phyloP scores from a whole-genome alignment of 2,888 invertebrate species.

The Endotricha flammealis region DNA sequence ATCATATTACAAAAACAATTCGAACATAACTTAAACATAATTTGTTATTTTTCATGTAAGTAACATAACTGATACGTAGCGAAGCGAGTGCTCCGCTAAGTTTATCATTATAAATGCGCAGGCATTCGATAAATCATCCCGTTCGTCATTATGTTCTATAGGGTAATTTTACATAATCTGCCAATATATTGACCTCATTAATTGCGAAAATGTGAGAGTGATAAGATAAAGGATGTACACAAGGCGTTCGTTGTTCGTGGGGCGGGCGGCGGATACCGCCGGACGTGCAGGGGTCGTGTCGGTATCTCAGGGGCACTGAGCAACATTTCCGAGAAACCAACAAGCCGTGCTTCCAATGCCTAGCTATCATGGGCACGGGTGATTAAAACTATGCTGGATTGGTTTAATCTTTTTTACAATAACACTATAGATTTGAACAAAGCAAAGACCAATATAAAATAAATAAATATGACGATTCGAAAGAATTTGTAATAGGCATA shows the following conservation, averaged over 20 bases:
- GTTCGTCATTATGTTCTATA: slow-evolving; percentile 36
- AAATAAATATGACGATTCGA: too few species aligned
- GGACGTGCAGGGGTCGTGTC: slow-evolving; percentile 21
- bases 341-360: slow-evolving; percentile 17
- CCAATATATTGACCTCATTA: slow-evolving; percentile 63
- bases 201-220: slow-evolving; percentile 70
- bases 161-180: slow-evolving; percentile 47
- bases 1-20: too few species aligned
- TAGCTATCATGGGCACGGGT: neutral
- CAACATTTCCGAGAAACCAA: slow-evolving; percentile 28
- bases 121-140: slow-evolving; percentile 34
- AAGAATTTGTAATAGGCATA: too few species aligned
- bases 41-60: slow-evolving; percentile 1
- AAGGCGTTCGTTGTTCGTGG: slow-evolving; percentile 51
- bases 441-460: too few species aligned
- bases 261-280: slow-evolving; percentile 37
- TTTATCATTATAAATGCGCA: slow-evolving; percentile 15
- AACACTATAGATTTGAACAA: too few species aligned
- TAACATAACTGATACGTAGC: too few species aligned
- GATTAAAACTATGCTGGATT: too few species aligned
- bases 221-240: slow-evolving; percentile 69
- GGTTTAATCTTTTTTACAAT: too few species aligned
- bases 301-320: slow-evolving; percentile 17
- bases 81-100: too few species aligned
- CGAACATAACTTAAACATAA: too few species aligned